phyloP scores from a whole-genome alignment of 2,113 vertebrate genomes.

The Burhinus bistriatus region DNA sequence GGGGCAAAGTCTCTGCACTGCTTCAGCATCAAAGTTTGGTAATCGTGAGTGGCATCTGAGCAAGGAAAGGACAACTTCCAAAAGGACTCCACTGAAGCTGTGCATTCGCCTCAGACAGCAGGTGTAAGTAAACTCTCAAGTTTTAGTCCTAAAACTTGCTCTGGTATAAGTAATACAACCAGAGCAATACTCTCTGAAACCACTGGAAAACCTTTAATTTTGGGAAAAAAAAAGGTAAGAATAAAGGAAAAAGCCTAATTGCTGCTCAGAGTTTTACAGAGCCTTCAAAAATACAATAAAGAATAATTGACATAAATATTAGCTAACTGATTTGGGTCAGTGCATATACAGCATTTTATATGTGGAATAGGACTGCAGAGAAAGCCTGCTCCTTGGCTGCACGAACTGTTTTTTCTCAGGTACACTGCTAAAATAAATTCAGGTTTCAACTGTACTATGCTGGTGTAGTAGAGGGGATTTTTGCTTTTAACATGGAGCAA shows the following conservation, averaged over 20 bases:
- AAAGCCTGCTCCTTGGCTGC: neutral
- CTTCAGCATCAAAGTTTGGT: neutral
- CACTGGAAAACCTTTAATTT: neutral
- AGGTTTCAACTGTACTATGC: neutral
- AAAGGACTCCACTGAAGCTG: neutral
- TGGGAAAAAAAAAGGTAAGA: neutral
- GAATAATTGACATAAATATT: neutral
- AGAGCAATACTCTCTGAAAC: neutral
- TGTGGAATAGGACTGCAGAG: neutral
- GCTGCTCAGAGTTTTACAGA: neutral
- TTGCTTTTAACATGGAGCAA: neutral
- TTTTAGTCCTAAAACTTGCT: neutral
- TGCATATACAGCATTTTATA: neutral
- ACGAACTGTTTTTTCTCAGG: neutral
- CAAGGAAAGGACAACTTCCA: neutral
- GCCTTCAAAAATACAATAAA: neutral
- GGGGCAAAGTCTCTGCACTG: neutral
- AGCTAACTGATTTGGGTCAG: neutral
- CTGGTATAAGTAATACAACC: neutral
- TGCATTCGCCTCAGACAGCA: neutral
- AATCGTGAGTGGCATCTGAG: neutral
- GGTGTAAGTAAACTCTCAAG: neutral
- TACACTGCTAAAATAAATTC: neutral
- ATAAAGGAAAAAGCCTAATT: neutral
- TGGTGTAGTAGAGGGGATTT: neutral